phyloP scores from a whole-genome alignment of 2,888 invertebrate species.

The Prosapia bicincta region DNA sequence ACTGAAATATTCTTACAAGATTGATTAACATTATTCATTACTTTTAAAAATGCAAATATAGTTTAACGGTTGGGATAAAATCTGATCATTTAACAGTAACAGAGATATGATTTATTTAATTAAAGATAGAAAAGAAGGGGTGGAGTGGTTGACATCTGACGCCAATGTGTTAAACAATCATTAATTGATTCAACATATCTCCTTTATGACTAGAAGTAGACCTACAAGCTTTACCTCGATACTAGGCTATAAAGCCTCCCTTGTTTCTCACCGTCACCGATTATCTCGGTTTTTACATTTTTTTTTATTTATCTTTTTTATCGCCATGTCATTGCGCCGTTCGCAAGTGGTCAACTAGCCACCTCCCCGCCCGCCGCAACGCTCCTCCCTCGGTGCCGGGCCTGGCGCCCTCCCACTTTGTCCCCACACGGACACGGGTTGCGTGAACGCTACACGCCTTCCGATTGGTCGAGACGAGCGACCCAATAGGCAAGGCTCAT shows the following conservation, averaged over 20 bases:
- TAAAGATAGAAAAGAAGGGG: neutral
- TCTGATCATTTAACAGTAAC: neutral
- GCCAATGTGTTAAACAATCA: slow-evolving; percentile 6
- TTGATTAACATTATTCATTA: no score
- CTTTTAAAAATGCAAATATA: no score
- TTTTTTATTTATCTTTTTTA: slow-evolving; percentile 10
- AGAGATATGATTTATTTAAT: neutral
- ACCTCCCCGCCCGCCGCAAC: slow-evolving; percentile 31
- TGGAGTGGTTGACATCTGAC: neutral
- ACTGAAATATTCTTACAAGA: no score
- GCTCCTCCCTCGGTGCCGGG: slow-evolving; percentile 33
- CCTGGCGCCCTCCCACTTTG: slow-evolving; percentile 37
- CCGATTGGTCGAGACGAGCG: slow-evolving; percentile 38
- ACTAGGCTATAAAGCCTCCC: slow-evolving; percentile 10
- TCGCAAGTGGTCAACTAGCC: slow-evolving; percentile 15
- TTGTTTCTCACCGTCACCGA: neutral
- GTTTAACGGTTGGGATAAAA: no score
- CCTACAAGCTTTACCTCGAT: slow-evolving; percentile 21
- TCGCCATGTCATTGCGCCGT: slow-evolving; percentile 9
- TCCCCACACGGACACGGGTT: slow-evolving; percentile 27
- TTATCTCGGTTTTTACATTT: slow-evolving; percentile 20
- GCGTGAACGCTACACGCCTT: slow-evolving; percentile 36
- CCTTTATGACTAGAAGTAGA: slow-evolving; percentile 12
- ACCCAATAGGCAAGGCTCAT: slow-evolving; percentile 47
- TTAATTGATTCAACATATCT: slow-evolving; percentile 21